Conservation (phyloP, 2,888 invertebrate genomes). For the Diabrotica balteata region DNA sequence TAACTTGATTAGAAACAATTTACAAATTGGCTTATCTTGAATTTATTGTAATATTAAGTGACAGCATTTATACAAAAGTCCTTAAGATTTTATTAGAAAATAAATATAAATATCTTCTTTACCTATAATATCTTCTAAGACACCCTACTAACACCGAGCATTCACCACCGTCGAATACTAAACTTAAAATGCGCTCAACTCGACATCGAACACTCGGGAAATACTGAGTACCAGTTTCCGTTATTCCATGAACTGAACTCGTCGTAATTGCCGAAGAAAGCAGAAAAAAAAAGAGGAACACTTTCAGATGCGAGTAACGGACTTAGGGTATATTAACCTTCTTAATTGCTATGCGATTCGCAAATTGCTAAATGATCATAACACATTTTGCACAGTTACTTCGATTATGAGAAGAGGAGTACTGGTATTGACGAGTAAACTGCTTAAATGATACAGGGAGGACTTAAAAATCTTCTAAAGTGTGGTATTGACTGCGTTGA, state of each 20-base stretch:
- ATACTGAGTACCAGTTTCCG: conserved; percentile 13
- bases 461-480: too few species aligned
- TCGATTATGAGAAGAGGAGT: too few species aligned
- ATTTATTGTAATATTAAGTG: too few species aligned
- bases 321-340: conserved; percentile 9
- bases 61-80: too few species aligned
- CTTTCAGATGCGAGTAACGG: conserved; percentile 19
- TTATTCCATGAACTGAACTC: conserved; percentile 10
- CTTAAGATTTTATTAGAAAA: too few species aligned
- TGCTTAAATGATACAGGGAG: too few species aligned
- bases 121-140: not conserved
- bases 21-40: too few species aligned
- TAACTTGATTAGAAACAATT: too few species aligned
- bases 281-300: conserved; percentile 8
- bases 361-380: conserved; percentile 1
- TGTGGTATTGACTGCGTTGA: too few species aligned
- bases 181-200: too few species aligned
- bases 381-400: conserved; percentile 18
- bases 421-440: too few species aligned
- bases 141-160: not conserved
- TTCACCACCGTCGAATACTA: not conserved
- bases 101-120: too few species aligned
- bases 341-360: conserved; percentile 4
- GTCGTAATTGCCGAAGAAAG: conserved; percentile 7
- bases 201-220: conserved; percentile 5